A percentile compares a stretch with the other conserved stretches of the same genome.
Conservation (phyloP, 1,140 invertebrate species). For the Drosophila parvula region DNA sequence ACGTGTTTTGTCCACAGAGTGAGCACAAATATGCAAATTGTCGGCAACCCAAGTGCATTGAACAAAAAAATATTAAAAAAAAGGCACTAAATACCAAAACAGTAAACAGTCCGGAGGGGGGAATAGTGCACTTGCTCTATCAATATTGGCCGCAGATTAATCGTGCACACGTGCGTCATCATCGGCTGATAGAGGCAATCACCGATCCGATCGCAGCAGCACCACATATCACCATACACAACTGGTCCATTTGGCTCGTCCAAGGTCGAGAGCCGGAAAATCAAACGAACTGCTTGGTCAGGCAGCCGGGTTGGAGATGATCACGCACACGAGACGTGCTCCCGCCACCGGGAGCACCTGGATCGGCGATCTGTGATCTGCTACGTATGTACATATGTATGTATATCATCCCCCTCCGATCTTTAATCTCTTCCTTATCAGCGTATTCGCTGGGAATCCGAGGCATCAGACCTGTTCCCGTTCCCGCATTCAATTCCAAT, state of each 20-base stretch:
- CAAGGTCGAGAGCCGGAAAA: slow-evolving; percentile 35
- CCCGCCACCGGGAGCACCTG: slow-evolving; percentile 12
- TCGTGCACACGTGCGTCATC: slow-evolving; percentile 23
- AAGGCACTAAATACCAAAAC: background rate
- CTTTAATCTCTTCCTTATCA: slow-evolving; percentile 30
- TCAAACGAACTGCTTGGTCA: slow-evolving; percentile 7
- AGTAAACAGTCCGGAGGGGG: background rate
- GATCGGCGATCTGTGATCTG: slow-evolving; percentile 12
- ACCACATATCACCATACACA: slow-evolving; percentile 9
- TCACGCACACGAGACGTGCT: slow-evolving; percentile 29
- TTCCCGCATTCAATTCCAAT: background rate
- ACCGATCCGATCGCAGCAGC: slow-evolving; percentile 6
- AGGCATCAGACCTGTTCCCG: slow-evolving; percentile 10
- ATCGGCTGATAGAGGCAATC: slow-evolving; percentile 14
- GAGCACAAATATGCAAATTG: background rate
- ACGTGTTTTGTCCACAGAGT: slow-evolving; percentile 16
- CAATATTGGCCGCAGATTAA: background rate
- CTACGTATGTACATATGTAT: slow-evolving; percentile 7
- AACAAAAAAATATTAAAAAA: background rate
- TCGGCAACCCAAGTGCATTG: slow-evolving; percentile 9
- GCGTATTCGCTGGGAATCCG: background rate
- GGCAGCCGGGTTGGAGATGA: slow-evolving; percentile 14
- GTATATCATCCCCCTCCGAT: slow-evolving; percentile 1
- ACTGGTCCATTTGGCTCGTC: slow-evolving; percentile 25
- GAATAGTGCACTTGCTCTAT: background rate